These are phyloP conservation scores for Sebastolobus altivelis DNA, from an alignment of 2,797 vertebrate genomes.

Conservation along the genomic window DNA sequence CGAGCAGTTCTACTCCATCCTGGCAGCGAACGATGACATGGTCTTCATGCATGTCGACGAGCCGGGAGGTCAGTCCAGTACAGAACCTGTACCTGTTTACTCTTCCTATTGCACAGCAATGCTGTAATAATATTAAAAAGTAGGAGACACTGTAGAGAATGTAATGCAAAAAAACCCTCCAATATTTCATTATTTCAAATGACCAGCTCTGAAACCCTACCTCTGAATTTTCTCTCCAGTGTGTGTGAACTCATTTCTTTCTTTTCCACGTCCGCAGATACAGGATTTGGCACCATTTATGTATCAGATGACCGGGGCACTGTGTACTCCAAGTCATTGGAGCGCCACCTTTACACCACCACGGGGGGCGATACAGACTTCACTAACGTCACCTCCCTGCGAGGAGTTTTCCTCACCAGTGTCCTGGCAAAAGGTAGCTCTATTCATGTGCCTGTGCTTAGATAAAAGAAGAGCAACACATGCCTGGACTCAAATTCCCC, in stretches of 20 bases:
- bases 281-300: slow-evolving; percentile 93
- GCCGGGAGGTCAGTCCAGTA: slow-evolving; percentile 87
- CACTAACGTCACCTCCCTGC: slow-evolving; percentile 94
- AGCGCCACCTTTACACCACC: slow-evolving; percentile 93
- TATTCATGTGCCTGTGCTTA: slow-evolving; percentile 8
- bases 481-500: slow-evolving; percentile 41
- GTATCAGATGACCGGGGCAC: slow-evolving; percentile 94
- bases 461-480: slow-evolving; percentile 35
- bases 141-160: not conserved
- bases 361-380: slow-evolving; percentile 94
- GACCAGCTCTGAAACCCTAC: not conserved
- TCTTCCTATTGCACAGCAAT: not conserved
- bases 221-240: not conserved
- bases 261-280: slow-evolving; percentile 81
- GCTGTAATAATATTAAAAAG: not conserved
- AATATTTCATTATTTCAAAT: not conserved
- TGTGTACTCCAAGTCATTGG: slow-evolving; percentile 94
- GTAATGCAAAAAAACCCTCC: not conserved
- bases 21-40: slow-evolving; percentile 93
- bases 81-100: not conserved
- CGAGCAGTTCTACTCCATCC: slow-evolving; percentile 96
- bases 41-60: slow-evolving; percentile 98
- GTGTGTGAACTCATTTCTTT: not conserved
- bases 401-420: slow-evolving; percentile 94
- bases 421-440: slow-evolving; percentile 89